phyloP scores from a whole-genome alignment of 30 jellyfish, hydroid and myxozoan species.

The Cassiopea andromeda region DNA sequence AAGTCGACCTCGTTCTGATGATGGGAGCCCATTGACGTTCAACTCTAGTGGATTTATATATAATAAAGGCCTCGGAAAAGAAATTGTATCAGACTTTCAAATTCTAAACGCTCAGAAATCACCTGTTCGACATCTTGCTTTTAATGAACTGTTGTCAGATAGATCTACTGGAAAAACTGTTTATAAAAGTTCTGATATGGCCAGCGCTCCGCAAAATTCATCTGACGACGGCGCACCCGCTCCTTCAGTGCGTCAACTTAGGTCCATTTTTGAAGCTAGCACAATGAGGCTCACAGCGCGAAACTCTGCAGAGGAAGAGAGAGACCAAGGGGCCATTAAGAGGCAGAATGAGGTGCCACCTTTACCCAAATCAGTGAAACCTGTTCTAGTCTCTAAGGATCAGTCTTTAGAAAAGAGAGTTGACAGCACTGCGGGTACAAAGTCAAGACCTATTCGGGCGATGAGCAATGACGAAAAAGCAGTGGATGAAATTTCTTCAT shows the following conservation, averaged over 20 bases:
- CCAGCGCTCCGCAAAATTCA: not conserved
- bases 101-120: slow-evolving; percentile 1
- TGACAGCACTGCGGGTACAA: not conserved
- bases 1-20: slow-evolving; percentile 91
- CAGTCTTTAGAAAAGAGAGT: not conserved
- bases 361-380: not conserved
- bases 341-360: not conserved
- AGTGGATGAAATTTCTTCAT: no score
- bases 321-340: not conserved
- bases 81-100: slow-evolving; percentile 47
- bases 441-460: no score
- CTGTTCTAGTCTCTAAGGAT: slow-evolving; percentile 25
- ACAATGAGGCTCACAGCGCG: slow-evolving; percentile 54
- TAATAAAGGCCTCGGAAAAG: slow-evolving; percentile 30
- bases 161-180: not conserved
- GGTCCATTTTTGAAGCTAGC: slow-evolving; percentile 39
- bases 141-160: not conserved
- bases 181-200: not conserved
- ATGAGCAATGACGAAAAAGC: no score
- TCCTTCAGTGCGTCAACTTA: slow-evolving; percentile 32
- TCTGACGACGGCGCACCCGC: not conserved
- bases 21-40: slow-evolving; percentile 81
- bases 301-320: slow-evolving; percentile 25
- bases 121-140: not conserved
- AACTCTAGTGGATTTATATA: slow-evolving; percentile 25